Percentiles rank a stretch among this genome's conserved stretches.
Evolutionary conservation across 2,888 invertebrate genomes (phyloP).

Genomic region (Erpobdella octoculata): DNA sequence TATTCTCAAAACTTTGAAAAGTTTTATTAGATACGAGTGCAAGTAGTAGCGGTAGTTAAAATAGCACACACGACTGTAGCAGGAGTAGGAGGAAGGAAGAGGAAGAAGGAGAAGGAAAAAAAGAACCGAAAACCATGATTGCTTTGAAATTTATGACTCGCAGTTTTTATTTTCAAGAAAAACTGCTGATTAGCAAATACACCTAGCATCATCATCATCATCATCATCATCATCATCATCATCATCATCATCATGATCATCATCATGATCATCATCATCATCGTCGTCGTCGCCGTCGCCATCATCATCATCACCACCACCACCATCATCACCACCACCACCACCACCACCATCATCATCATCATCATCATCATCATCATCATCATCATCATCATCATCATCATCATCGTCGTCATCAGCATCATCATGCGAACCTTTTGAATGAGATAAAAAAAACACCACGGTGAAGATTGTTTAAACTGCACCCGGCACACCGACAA

Average conservation of each 20-base stretch:
- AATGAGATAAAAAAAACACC: background rate
- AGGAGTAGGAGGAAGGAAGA: too few relatives aligned
- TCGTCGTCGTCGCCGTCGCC: slow-evolving; percentile 13
- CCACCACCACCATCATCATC: slow-evolving; percentile 15
- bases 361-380: slow-evolving; percentile 17
- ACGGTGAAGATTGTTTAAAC: background rate
- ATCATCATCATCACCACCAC: slow-evolving; percentile 5
- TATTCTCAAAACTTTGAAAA: too few relatives aligned
- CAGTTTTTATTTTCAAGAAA: too few relatives aligned
- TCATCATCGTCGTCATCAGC: background rate
- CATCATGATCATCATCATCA: slow-evolving; percentile 24
- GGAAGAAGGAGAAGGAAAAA: too few relatives aligned
- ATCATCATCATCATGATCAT: slow-evolving; percentile 25
- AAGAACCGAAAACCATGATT: too few relatives aligned
- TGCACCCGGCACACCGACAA: background rate
- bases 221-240: slow-evolving; percentile 24
- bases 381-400: slow-evolving; percentile 19
- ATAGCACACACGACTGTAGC: too few relatives aligned
- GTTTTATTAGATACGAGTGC: too few relatives aligned
- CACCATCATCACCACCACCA: slow-evolving; percentile 7
- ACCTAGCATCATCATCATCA: slow-evolving; percentile 25
- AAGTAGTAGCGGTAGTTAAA: too few relatives aligned
- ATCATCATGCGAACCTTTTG: background rate
- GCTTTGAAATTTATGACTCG: too few relatives aligned
- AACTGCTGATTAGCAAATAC: too few relatives aligned